Evolutionary conservation across 2,888 invertebrate species (phyloP).

Genomic region (Ecliptopera silaceata): DNA sequence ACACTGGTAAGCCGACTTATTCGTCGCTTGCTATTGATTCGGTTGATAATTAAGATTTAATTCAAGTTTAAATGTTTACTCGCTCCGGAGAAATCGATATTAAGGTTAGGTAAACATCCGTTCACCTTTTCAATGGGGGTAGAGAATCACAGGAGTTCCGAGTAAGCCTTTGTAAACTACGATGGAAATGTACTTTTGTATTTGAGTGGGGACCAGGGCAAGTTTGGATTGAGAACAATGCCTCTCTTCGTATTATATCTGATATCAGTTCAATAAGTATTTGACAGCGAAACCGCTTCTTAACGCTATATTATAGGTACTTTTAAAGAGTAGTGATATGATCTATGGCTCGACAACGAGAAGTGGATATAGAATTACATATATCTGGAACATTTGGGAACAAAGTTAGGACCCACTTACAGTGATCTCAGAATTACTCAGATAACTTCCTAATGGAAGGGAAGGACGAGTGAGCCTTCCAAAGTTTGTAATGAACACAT

Average conservation of each 20-base stretch:
- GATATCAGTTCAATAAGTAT: slow-evolving; percentile 51
- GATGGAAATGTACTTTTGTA: slow-evolving; percentile 45
- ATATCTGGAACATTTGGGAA: slow-evolving; percentile 32
- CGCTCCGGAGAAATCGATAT: slow-evolving; percentile 3
- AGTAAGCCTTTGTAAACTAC: slow-evolving; percentile 47
- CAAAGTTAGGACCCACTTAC: slow-evolving; percentile 35
- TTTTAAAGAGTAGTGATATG: no score
- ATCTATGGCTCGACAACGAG: no score
- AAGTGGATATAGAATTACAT: slow-evolving; percentile 23
- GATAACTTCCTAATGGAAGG: slow-evolving; percentile 43
- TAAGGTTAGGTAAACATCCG: background rate
- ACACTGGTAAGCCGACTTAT: background rate
- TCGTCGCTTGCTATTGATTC: slow-evolving; percentile 5
- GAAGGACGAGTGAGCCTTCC: slow-evolving; percentile 34
- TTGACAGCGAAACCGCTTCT: slow-evolving; percentile 42
- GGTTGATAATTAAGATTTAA: slow-evolving; percentile 6
- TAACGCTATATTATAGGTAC: slow-evolving; percentile 32
- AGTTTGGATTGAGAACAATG: slow-evolving; percentile 50
- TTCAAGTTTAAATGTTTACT: background rate
- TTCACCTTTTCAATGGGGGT: slow-evolving; percentile 10
- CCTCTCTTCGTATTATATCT: slow-evolving; percentile 57
- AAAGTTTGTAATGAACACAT: slow-evolving; percentile 45
- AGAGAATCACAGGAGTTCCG: slow-evolving; percentile 35
- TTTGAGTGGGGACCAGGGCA: slow-evolving; percentile 43
- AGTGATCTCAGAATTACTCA: slow-evolving; percentile 38